Evolutionary conservation across 2,888 invertebrate species (phyloP).

Genomic region (Parthenolecanium corni): DNA sequence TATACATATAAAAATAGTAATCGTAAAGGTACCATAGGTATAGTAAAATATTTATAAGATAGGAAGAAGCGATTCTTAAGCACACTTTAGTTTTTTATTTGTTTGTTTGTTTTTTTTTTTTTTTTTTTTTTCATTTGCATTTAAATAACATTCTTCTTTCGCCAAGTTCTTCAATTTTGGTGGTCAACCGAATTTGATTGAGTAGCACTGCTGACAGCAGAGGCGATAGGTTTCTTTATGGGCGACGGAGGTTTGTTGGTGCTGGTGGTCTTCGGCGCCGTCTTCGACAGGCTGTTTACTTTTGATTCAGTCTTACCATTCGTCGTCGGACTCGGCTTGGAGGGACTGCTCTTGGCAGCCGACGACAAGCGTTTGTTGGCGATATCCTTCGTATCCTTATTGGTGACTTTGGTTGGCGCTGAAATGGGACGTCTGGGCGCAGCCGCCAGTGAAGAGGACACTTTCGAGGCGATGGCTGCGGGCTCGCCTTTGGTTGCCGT

Average conservation of each 20-base stretch:
- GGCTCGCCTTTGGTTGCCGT: not conserved
- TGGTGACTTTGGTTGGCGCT: not conserved
- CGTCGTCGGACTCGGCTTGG: not conserved
- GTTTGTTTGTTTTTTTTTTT: no score
- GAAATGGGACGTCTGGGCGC: constrained; percentile 8
- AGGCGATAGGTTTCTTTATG: not conserved
- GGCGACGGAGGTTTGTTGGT: not conserved
- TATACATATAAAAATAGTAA: not conserved
- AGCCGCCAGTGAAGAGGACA: not conserved
- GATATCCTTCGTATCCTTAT: constrained; percentile 20
- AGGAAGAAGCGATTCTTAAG: constrained; percentile 15
- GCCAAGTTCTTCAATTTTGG: constrained; percentile 4
- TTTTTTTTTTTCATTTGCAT: no score
- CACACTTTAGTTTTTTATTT: no score
- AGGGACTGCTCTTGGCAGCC: not conserved
- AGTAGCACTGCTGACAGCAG: not conserved
- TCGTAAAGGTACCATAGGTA: constrained; percentile 10
- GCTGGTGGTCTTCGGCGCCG: not conserved
- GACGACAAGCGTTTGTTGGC: constrained; percentile 14
- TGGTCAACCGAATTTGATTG: not conserved
- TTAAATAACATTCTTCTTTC: not conserved
- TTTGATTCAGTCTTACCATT: constrained; percentile 22
- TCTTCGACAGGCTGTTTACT: constrained; percentile 11
- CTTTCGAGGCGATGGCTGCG: not conserved
- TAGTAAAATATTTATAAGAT: constrained; percentile 3